Evolutionary conservation across 2,888 invertebrate species (phyloP), one percentile per base, ranked within the genome.

Genomic region (Axea sp.): DNA sequence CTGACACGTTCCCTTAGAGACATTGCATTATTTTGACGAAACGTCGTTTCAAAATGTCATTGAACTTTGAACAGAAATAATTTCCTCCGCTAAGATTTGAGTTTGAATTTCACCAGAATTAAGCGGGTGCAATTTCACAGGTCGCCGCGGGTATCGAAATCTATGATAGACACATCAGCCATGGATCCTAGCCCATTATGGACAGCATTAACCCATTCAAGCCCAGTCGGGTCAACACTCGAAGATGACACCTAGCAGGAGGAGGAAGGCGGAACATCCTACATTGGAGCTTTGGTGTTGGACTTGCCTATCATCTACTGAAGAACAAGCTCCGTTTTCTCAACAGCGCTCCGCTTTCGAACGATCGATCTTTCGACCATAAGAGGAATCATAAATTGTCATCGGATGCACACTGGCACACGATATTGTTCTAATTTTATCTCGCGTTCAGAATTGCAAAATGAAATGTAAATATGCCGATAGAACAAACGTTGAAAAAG

Each of bases 121-220:
- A n/a, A n/a, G n/a, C n/a, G n/a, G n/a, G n/a, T n/a, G n/a, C n/a
- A n/a, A n/a, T n/a, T n/a, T n/a, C 43, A 1, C 79, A 88, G 87
- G 81, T 87, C 86, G 75, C 85, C 85, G 26, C 77, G 84, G 67
- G 78, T 80, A 55, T 82, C 84, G 5, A 81, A 83, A 77, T 77
- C 83, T 17, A 75, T 77, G 76, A 77, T 75, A 75, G 83, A 83
- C 75, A 76, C 76, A 26, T 83, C 85, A 57, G 78, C 80, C 33
- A 89, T 91, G 62, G 92, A 91, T 87, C 93, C 93, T 82, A 93
- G 94, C 75, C 95, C 95, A 45, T 90, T 95, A 77, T 95, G 95
- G 95, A 94, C 93, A 49, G 93, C 95, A 51, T 90, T 95, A 80
- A 95, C 95, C 57, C 91, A 92, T 83, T 93, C 93, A 82, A 93